Evolutionary conservation across 2,113 vertebrate species (phyloP).

Genomic region (Lagopus leucura): DNA sequence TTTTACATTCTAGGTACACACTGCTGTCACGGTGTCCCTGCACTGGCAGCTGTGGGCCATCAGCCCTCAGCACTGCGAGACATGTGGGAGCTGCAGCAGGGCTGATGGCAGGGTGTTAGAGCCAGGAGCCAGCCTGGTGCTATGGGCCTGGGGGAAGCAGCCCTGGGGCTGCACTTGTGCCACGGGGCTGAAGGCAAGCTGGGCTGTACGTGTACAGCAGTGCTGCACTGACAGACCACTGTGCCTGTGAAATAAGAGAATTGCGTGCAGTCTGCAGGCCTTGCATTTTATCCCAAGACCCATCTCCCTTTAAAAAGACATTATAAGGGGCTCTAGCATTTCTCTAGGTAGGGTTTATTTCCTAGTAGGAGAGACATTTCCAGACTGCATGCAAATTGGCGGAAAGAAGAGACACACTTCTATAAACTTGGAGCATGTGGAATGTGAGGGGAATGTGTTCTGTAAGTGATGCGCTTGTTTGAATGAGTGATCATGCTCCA

Average conservation of each 20-base stretch:
- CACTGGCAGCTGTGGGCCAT: not conserved
- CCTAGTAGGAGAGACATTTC: not conserved
- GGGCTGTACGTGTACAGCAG: not conserved
- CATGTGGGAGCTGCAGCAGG: accelerated
- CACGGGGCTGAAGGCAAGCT: not conserved
- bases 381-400: not conserved
- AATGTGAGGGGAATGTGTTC: not conserved
- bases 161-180: not conserved
- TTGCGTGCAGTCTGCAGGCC: not conserved
- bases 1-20: not conserved
- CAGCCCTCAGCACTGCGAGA: accelerated
- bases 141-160: not conserved
- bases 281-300: not conserved
- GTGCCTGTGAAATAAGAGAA: not conserved
- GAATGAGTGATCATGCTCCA: not conserved
- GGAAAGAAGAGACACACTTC: not conserved
- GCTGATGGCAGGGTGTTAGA: not conserved
- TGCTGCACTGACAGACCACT: not conserved
- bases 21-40: accelerated
- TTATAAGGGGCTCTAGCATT: not conserved
- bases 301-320: not conserved
- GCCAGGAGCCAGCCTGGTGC: not conserved
- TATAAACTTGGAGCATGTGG: not conserved
- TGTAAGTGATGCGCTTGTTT: not conserved
- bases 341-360: not conserved